Conservation (phyloP, 2,797 vertebrate genomes). For the Neomorphus geoffroyi region DNA sequence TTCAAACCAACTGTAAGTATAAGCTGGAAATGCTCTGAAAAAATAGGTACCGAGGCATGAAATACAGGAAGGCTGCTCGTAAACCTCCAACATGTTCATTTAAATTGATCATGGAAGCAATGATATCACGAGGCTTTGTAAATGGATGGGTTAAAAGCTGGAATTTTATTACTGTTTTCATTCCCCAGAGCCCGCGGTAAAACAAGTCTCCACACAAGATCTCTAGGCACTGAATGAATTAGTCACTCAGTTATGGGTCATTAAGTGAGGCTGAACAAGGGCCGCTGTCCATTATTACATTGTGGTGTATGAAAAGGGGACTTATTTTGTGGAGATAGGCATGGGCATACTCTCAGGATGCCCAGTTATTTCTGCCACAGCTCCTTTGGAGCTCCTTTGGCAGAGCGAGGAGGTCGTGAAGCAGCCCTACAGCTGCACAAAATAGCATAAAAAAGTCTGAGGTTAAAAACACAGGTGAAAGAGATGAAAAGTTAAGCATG, state of each 20-base stretch:
- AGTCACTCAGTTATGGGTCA: slow-evolving; percentile 64
- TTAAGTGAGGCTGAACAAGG: slow-evolving; percentile 31
- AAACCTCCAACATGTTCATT: slow-evolving; percentile 48
- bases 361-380: background rate
- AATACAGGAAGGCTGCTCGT: slow-evolving; percentile 18
- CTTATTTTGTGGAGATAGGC: background rate
- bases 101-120: slow-evolving; percentile 59
- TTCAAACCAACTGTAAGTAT: slow-evolving; percentile 3
- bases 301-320: background rate
- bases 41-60: background rate
- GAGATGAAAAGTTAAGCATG: background rate
- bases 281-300: slow-evolving; percentile 5
- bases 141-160: slow-evolving; percentile 65
- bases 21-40: slow-evolving; percentile 33
- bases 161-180: slow-evolving; percentile 51
- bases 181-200: slow-evolving; percentile 45
- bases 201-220: slow-evolving; percentile 52
- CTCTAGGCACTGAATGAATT: slow-evolving; percentile 61
- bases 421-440: background rate
- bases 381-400: background rate
- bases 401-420: background rate
- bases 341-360: background rate
- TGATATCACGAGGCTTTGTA: slow-evolving; percentile 49
- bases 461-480: background rate
- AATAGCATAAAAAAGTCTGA: background rate